Evolutionary conservation across 37 sponge, comb jelly and placozoan species (phyloP), one percentile per base, ranked within the genome.

Genomic region (Chondrosia reniformis): DNA sequence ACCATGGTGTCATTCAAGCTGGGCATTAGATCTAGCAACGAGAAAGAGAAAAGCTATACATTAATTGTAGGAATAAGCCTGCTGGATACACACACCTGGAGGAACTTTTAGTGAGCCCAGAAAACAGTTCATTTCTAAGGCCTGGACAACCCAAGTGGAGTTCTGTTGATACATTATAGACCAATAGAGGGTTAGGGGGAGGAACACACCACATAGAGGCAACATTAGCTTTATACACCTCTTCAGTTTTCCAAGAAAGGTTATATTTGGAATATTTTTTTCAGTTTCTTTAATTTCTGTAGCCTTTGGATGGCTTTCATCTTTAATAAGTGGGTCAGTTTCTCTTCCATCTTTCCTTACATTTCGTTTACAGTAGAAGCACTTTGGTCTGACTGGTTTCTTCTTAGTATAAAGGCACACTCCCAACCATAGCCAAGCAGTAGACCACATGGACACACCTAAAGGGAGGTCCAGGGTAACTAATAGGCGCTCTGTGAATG

Each of bases 21-120:
- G 0, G 91, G 86, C 91, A 89, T 89, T 55, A 81, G 5, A 62
- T 89, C 91, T 89, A 59, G n/a, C n/a, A n/a, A n/a, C n/a, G n/a
- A n/a, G n/a, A n/a, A n/a, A n/a, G n/a, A n/a, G n/a, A n/a, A n/a
- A n/a, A n/a, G n/a, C n/a, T 44, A 69, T 25, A 69, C 72, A 40
- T 25, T 59, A 19, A 30, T 59, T 25, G 61, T 13, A 30, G 6
- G 28, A 30, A 13, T 59, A 59, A 19, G 61, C 28, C 7, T 5
- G 22, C 61, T 30, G n/a, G 17, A 25, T 30, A 13, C 61, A 30
- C 80, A 15, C 0, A 82, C 91, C 91, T 78, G 91, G 91, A 32
- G 91, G 91, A 30, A 89, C 75, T 7, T 89, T 74, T 6, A 89
- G 76, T 0, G 39, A 43, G 0, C 86, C 86, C 31, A 89, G 28